phyloP scores from a whole-genome alignment of 1,140 invertebrate species.

The Coenobita brevimanus region DNA sequence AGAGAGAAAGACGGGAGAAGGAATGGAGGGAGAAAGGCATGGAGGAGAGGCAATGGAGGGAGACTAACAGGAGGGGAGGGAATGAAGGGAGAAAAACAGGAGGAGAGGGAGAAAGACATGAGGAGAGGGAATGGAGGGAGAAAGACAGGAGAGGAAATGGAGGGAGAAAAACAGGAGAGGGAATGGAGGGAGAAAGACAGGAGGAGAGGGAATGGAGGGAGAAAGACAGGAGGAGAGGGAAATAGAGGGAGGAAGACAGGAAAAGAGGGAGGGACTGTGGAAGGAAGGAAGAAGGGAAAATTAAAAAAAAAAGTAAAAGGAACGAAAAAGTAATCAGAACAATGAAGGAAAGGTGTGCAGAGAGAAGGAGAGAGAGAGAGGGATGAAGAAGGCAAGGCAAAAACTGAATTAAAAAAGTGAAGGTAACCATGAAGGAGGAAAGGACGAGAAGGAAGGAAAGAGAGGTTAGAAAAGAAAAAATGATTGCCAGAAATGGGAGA shows the following conservation, averaged over 20 bases:
- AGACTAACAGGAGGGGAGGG: neutral
- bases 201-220: neutral
- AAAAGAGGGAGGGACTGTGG: neutral
- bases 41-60: neutral
- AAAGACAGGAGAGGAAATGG: neutral
- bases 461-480: neutral
- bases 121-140: neutral
- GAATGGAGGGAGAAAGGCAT: neutral
- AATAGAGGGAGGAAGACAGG: neutral
- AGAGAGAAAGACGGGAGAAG: too few relatives aligned
- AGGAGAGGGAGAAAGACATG: neutral
- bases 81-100: neutral
- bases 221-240: neutral
- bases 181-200: neutral
- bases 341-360: neutral
- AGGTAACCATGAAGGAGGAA: neutral
- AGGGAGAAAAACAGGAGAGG: neutral
- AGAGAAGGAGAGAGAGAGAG: neutral
- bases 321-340: neutral
- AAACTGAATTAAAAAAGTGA: neutral
- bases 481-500: neutral
- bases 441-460: neutral
- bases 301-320: neutral
- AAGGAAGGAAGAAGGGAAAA: too few relatives aligned
- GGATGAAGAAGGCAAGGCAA: neutral